Evolutionary conservation across 2,113 vertebrate species (phyloP).

Genomic region (Mobula birostris): DNA sequence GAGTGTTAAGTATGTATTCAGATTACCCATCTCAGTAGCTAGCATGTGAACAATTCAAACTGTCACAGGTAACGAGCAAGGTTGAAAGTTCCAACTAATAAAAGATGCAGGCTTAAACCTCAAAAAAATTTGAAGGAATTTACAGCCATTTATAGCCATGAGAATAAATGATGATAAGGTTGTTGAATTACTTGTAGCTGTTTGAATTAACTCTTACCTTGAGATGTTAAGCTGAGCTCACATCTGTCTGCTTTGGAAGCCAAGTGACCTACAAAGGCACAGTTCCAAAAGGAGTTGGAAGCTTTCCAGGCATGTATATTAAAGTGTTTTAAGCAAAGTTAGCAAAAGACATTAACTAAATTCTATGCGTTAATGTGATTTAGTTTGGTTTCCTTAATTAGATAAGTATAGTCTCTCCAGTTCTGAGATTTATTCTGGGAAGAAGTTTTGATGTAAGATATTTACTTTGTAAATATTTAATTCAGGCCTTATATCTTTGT

Average conservation of each 20-base stretch:
- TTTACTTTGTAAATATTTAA: not conserved
- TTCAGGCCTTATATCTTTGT: not conserved
- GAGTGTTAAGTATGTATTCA: not conserved
- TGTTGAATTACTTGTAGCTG: not conserved
- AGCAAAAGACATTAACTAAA: not conserved
- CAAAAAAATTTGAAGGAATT: not conserved
- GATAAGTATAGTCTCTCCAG: not conserved
- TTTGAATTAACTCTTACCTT: not conserved
- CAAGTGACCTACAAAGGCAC: not conserved
- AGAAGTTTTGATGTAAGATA: conserved; percentile 12
- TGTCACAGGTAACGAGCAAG: not conserved
- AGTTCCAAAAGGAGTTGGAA: not conserved
- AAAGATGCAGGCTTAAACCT: not conserved
- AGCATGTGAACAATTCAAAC: not conserved
- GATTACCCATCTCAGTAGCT: not conserved
- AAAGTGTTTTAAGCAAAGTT: too few species aligned
- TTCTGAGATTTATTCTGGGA: not conserved
- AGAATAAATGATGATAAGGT: not conserved
- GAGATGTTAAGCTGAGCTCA: not conserved
- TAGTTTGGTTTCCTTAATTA: not conserved
- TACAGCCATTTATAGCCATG: not conserved
- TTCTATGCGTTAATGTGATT: not conserved
- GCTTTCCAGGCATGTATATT: not conserved
- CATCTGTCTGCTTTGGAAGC: not conserved
- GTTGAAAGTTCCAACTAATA: not conserved